Base-by-base conservation (phyloP, 2,113 vertebrate genomes). In the Osmerus eperlanus region DNA sequence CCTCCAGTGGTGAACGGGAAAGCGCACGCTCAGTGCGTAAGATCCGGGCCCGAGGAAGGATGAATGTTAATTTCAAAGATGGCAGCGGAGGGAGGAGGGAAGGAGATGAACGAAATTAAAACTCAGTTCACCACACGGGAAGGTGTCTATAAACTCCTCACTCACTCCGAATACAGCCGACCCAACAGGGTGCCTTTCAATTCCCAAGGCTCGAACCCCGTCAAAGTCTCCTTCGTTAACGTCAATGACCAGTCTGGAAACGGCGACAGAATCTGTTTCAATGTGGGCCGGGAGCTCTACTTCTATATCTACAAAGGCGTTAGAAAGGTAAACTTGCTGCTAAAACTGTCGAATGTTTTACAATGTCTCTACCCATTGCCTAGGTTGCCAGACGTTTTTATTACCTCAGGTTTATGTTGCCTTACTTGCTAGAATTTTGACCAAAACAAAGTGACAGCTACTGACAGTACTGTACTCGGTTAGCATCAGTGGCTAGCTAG, bases 21-120 rank as follows among this genome's bases (percentile, higher is more conserved):
- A 6, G 74, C 94, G 94, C 92, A 86, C 95, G 97, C 94, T 93
- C 92, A 59, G 83, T 91, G 82, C 71, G 76, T 78, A 87, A 93
- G 92, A 97, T 97, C 95, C 96, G 97, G 95, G 93, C 86, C 83
- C 85, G 89, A 90, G 94, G 92, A 94, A 97, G 96, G 94, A 98
- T 98, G 96, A 97, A 94, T 92, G 96, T 94, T 95, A 94, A 94
- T 95, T 95, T 96, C 89, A 96, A 98, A 99, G 96, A 98, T 99
- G 97, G 97, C 96, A 95, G 93, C 96, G 95, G 97, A 99, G 96
- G 97, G 97, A 97, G 97, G 96, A 98, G 96, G 96, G 94, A 99
- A 98, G 96, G 96, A 99, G 96, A 97, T 96, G 95, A 98, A 97
- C 96, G 97, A 99, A 94, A 97, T 99, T 95, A 99, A 99, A 95